These are phyloP conservation scores for Nymphalis urticae DNA, from an alignment of 2,888 invertebrate genomes.

Conservation along the genomic window DNA sequence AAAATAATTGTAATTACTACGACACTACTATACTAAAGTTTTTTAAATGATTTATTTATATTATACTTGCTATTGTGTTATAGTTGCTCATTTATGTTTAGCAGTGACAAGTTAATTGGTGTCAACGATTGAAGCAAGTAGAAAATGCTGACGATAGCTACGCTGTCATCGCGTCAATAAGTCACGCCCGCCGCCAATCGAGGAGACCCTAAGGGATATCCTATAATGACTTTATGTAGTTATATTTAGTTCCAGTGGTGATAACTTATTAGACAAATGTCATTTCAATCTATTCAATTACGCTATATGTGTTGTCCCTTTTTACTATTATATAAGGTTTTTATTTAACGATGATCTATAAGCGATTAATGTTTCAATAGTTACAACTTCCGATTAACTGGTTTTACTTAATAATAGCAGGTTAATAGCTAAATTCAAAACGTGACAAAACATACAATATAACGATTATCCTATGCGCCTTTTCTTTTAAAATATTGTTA, in stretches of 20 bases:
- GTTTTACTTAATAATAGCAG: no score
- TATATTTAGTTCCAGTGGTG: not conserved
- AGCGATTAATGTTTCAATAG: not conserved
- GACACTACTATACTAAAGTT: no score
- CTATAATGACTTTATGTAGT: conserved; percentile 1
- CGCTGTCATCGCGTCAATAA: conserved; percentile 20
- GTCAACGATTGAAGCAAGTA: conserved; percentile 52
- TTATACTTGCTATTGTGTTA: no score
- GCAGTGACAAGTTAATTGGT: conserved; percentile 72
- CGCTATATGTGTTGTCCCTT: no score
- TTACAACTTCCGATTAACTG: no score
- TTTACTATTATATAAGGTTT: no score
- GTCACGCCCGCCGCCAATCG: conserved; percentile 22
- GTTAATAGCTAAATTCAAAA: not conserved
- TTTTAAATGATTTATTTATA: no score
- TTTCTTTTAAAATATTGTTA: not conserved
- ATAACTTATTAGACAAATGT: not conserved
- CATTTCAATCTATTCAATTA: no score
- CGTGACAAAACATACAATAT: not conserved
- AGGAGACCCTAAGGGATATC: conserved; percentile 9
- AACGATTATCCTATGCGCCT: not conserved
- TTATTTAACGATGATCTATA: no score
- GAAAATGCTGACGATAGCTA: conserved; percentile 31
- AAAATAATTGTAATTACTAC: no score
- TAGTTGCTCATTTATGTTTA: conserved; percentile 32